Evolutionary conservation across 2,888 invertebrate species (phyloP).

Genomic region (Pachymerium ferrugineum): DNA sequence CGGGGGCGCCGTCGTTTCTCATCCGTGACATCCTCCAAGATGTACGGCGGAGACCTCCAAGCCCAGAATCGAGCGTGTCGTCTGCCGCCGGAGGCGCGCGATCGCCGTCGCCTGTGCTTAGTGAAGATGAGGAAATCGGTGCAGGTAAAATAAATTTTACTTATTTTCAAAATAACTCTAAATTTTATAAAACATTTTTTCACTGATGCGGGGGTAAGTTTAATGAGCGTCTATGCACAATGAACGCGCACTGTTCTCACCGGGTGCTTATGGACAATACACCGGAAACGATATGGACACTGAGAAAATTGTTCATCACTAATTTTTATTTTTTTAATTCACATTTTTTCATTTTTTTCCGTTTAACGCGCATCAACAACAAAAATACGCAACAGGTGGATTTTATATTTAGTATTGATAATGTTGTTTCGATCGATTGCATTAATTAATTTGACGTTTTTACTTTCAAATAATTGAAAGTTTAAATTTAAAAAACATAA

Average conservation of each 20-base stretch:
- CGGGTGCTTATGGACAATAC: conserved; percentile 21
- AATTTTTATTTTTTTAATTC: neutral
- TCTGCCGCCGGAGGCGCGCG: conserved; percentile 24
- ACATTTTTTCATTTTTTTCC: conserved; percentile 27
- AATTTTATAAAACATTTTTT: neutral
- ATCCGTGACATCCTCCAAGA: conserved; percentile 27
- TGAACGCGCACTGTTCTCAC: conserved; percentile 16
- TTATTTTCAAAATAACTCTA: neutral
- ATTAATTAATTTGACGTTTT: too few species aligned
- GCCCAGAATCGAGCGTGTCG: conserved; percentile 5
- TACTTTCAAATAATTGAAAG: too few species aligned
- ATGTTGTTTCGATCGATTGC: too few species aligned
- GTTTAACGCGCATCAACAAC: conserved; percentile 1
- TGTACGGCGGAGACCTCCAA: conserved; percentile 10
- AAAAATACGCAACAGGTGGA: conserved; percentile 12
- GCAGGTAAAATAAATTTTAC: neutral
- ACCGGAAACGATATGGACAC: conserved; percentile 22
- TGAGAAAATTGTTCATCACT: conserved; percentile 20
- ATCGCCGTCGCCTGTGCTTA: neutral
- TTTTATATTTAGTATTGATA: too few species aligned
- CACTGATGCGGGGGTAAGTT: neutral
- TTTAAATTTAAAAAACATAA: too few species aligned
- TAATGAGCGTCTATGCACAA: conserved; percentile 10
- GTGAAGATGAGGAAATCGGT: neutral
- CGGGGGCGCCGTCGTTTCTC: conserved; percentile 14